Base-by-base conservation (phyloP, 2,888 invertebrate species). In the Nephrotoma appendiculata region DNA sequence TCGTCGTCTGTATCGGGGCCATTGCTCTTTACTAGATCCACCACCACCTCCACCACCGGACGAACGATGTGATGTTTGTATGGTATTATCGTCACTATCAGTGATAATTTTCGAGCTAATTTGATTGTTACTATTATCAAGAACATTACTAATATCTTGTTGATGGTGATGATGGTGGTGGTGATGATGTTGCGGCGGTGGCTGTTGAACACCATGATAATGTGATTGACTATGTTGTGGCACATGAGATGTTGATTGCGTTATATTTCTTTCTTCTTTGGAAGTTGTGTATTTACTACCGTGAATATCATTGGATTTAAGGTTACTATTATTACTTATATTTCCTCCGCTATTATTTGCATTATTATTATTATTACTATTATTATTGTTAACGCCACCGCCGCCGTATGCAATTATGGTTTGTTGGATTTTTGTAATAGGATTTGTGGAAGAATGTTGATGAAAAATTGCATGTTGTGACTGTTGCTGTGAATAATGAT, bases 1-100 rank as follows among this genome's bases (percentile, higher is more conserved):
- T 88, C 93, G 92, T 88, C 92, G 90, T 88, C 92, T 91, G 87
- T 92, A 90, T 85, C 91, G 91, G 48, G 91, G 90, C 88, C 92
- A 88, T 41, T 90, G 89, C 87, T 92, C 92, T 89, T 92, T 92
- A 87, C 89, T 89, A 85, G 89, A 87, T 52, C 88, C 83, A 71
- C 87, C 88, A 71, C 71, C 71, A 9, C 71, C 71, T 9, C 71
- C 31, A 19, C 71, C 71, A 5, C 52, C 71, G 88, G 44, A 15
- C 42, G 84, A 9, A 42, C 88, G 87, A 83, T 88, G 88, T 31
- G 31, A 71, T 52, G 52, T 52, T 71, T 71, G 71, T 31, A 9
- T 43, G 41, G 43, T 41, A 86, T 87, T 83, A 5, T 87, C 86
- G 12, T 86, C 87, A 83, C 19, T 86, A 42, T 87, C 86, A 31